Conservation (phyloP, 2,113 vertebrate species). For the Danionella cerebrum region DNA sequence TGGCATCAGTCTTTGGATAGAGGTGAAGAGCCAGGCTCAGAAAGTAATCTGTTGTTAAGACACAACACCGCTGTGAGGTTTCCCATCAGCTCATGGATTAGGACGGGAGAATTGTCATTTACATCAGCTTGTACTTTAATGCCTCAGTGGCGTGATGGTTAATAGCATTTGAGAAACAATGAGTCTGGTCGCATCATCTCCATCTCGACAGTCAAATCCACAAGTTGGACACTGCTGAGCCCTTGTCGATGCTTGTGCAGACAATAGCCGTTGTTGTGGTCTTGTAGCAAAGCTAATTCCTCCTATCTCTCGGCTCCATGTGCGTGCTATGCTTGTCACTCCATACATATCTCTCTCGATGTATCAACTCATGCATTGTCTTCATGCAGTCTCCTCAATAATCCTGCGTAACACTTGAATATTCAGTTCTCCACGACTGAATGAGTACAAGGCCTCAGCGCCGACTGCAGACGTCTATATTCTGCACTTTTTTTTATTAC, state of each 20-base stretch:
- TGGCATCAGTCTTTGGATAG: slow-evolving; percentile 54
- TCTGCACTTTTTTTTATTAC: slow-evolving; percentile 29
- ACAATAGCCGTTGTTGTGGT: slow-evolving; percentile 54
- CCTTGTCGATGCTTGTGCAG: slow-evolving; percentile 37
- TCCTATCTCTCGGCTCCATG: slow-evolving; percentile 69
- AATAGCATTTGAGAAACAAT: slow-evolving; percentile 73
- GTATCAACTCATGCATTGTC: slow-evolving; percentile 58
- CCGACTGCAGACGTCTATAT: slow-evolving; percentile 24
- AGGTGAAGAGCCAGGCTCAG: slow-evolving; percentile 53
- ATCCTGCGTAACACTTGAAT: slow-evolving; percentile 64
- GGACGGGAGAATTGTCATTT: slow-evolving; percentile 67
- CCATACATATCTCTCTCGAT: slow-evolving; percentile 47
- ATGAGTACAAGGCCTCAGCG: slow-evolving; percentile 55
- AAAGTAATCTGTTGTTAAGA: slow-evolving; percentile 72
- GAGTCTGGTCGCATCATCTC: slow-evolving; percentile 50
- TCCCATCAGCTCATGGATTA: slow-evolving; percentile 72
- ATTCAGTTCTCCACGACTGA: slow-evolving; percentile 51
- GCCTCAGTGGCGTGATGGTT: slow-evolving; percentile 63
- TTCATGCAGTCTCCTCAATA: slow-evolving; percentile 56
- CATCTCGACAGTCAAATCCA: slow-evolving; percentile 59
- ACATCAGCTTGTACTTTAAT: slow-evolving; percentile 71
- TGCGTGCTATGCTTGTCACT: slow-evolving; percentile 60
- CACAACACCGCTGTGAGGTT: slow-evolving; percentile 67
- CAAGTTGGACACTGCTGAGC: slow-evolving; percentile 63
- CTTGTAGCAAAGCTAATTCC: slow-evolving; percentile 66